A percentile compares a stretch with the other conserved stretches of the same genome.
Evolutionary conservation across 2,797 vertebrate species (phyloP).

Genomic region (Pangasius mekongensis): DNA sequence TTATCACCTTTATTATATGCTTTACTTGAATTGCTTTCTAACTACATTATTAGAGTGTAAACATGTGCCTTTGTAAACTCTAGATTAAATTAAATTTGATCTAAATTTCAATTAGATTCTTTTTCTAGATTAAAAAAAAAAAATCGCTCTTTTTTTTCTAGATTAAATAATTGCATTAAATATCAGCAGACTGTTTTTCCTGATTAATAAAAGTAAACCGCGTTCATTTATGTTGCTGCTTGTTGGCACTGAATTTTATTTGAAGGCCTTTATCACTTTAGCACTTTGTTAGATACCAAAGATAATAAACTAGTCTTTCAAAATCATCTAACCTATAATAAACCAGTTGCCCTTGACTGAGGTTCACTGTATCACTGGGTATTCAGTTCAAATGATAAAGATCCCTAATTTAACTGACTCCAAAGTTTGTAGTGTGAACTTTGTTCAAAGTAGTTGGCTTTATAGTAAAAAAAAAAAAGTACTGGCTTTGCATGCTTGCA

Average conservation of each 20-base stretch:
- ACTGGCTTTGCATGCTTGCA: not conserved
- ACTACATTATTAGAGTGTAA: slow-evolving; percentile 28
- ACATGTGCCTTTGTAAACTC: not conserved
- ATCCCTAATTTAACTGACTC: not conserved
- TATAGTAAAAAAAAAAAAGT: not conserved
- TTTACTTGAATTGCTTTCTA: slow-evolving; percentile 6
- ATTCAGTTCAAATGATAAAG: slow-evolving; percentile 4
- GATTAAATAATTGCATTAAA: not conserved
- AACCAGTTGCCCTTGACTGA: slow-evolving; percentile 4
- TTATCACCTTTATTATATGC: not conserved
- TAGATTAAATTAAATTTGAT: too few relatives aligned
- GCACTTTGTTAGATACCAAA: not conserved
- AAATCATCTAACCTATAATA: slow-evolving; percentile 19
- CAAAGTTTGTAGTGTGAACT: slow-evolving; percentile 59
- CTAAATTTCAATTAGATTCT: not conserved
- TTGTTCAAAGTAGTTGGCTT: not conserved
- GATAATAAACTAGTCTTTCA: not conserved
- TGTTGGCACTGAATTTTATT: not conserved
- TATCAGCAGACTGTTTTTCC: not conserved
- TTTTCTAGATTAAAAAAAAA: not conserved
- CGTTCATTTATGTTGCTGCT: not conserved
- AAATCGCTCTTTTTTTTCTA: not conserved
- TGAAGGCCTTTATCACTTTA: not conserved
- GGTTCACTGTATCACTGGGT: not conserved
- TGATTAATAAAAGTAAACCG: not conserved